phyloP scores from a whole-genome alignment of 2,113 vertebrate genomes.

The Meriones unguiculatus region DNA sequence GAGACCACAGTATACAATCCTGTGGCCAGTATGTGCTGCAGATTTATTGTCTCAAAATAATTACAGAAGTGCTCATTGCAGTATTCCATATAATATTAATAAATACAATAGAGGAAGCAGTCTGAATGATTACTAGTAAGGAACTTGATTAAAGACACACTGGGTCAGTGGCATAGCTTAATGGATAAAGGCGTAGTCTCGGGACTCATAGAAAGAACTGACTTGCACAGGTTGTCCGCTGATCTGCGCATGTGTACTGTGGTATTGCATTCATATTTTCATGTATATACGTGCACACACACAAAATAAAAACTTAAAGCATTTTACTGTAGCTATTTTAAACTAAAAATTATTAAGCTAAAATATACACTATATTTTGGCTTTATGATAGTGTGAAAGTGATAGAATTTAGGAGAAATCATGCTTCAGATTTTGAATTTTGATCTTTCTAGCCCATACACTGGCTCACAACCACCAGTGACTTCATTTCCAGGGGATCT shows the following conservation, averaged over 20 bases:
- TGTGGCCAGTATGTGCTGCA: background rate
- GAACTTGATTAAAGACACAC: background rate
- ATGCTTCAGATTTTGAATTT: background rate
- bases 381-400: background rate
- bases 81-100: constrained; percentile 18
- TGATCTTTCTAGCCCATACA: background rate
- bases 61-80: background rate
- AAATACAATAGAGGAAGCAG: background rate
- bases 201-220: background rate
- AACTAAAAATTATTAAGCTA: background rate
- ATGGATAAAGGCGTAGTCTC: background rate
- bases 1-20: background rate
- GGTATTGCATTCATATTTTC: background rate
- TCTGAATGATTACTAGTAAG: constrained; percentile 12
- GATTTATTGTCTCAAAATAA: background rate
- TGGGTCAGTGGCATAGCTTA: background rate
- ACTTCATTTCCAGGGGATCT: background rate
- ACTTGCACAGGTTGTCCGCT: background rate
- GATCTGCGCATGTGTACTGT: background rate
- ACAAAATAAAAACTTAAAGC: background rate
- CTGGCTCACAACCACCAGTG: background rate
- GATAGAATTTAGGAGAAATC: background rate
- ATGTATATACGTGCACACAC: background rate
- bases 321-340: constrained; percentile 29
- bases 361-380: background rate